Evolutionary conservation across 2,113 vertebrate genomes (phyloP).

Genomic region (Myiopsitta monachus): DNA sequence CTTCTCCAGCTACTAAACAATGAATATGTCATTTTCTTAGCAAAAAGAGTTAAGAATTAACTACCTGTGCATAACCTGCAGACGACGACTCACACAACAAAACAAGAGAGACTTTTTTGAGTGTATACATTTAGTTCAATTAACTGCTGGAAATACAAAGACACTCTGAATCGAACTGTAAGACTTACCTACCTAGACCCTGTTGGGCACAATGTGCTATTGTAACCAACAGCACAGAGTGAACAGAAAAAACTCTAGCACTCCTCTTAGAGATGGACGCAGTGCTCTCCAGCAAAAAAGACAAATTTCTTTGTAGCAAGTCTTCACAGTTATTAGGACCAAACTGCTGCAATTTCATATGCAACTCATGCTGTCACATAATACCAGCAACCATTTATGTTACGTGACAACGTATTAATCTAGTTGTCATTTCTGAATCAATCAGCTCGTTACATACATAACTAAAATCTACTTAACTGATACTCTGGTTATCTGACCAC

Average conservation of each 20-base stretch:
- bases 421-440: not conserved
- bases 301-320: not conserved
- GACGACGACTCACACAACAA: not conserved
- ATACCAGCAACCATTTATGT: not conserved
- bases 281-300: not conserved
- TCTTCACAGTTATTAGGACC: not conserved
- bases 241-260: not conserved
- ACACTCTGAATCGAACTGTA: not conserved
- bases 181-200: not conserved
- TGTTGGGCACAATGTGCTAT: not conserved
- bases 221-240: not conserved
- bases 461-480: not conserved
- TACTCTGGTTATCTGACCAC: not conserved
- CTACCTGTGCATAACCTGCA: not conserved
- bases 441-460: not conserved
- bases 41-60: not conserved
- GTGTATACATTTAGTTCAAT: not conserved
- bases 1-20: not conserved
- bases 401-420: rapidly evolving
- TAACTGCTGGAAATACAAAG: not conserved
- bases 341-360: not conserved
- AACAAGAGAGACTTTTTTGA: not conserved
- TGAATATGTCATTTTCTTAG: not conserved
- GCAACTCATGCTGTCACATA: not conserved
- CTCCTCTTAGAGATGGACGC: not conserved